Percentiles rank a stretch among this genome's conserved stretches.
Evolutionary conservation across 2,888 invertebrate species (phyloP).

Genomic region (Bursaphelenchus okinawaensis): DNA sequence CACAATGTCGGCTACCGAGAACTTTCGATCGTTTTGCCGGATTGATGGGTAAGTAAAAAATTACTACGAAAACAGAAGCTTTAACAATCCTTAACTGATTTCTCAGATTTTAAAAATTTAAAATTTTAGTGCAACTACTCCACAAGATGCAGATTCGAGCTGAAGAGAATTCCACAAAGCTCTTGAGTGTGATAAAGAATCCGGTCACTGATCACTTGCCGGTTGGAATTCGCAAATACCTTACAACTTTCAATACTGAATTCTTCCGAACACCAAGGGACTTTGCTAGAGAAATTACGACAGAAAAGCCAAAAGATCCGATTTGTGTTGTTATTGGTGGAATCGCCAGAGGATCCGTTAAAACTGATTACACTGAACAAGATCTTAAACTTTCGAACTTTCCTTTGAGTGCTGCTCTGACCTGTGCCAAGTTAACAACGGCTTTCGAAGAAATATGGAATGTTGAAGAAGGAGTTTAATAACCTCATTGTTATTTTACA

Average conservation of each 20-base stretch:
- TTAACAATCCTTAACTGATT: background rate
- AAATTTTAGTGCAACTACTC: conserved; percentile 77
- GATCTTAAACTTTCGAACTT: conserved; percentile 87
- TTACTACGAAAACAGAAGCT: background rate
- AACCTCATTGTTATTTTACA: conserved; percentile 5
- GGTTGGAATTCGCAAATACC: conserved; percentile 81
- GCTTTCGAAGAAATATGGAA: conserved; percentile 53
- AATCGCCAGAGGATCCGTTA: conserved; percentile 84
- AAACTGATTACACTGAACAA: conserved; percentile 80
- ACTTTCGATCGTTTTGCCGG: conserved; percentile 95
- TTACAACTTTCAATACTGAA: conserved; percentile 81
- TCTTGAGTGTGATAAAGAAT: conserved; percentile 87
- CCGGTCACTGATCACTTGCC: conserved; percentile 89
- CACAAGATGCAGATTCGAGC: conserved; percentile 89
- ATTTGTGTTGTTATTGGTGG: conserved; percentile 87
- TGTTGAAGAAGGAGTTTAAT: conserved; percentile 27
- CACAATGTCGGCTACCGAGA: conserved; percentile 90
- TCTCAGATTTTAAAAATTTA: background rate
- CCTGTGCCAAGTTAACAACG: conserved; percentile 78
- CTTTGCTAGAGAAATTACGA: conserved; percentile 58
- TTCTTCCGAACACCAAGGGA: conserved; percentile 68
- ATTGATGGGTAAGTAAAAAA: conserved; percentile 72
- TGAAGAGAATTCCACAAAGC: conserved; percentile 77
- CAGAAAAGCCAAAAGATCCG: conserved; percentile 62
- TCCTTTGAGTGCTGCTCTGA: conserved; percentile 89